Percentiles rank a stretch among this genome's conserved stretches.
Conservation (phyloP, 2,888 invertebrate genomes). For the Escarpia spicata region DNA sequence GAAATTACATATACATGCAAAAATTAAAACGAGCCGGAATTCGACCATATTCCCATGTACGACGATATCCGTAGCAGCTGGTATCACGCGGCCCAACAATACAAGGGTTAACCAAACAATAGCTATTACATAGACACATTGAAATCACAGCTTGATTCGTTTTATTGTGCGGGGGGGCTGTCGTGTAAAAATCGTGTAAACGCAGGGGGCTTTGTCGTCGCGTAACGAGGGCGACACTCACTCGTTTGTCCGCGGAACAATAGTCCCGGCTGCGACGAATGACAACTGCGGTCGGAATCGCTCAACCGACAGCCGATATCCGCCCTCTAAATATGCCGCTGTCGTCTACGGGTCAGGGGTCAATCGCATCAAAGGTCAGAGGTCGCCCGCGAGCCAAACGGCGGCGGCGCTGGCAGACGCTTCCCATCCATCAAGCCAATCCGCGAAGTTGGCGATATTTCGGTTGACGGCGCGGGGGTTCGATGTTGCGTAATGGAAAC, state of each 20-base stretch:
- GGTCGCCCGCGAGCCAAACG: neutral
- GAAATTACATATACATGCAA: neutral
- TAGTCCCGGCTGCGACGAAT: neutral
- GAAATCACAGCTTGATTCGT: neutral
- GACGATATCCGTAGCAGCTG: neutral
- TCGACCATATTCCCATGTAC: neutral
- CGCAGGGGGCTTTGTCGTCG: neutral
- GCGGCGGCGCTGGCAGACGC: conserved; percentile 5
- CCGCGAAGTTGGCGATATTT: neutral
- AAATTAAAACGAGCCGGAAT: neutral
- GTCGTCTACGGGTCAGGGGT: conserved; percentile 6
- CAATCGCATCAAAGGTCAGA: neutral
- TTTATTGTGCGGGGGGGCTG: neutral
- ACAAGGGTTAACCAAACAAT: neutral
- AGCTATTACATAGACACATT: neutral
- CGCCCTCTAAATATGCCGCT: neutral
- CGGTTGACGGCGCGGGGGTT: neutral
- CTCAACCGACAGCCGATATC: neutral
- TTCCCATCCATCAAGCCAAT: neutral
- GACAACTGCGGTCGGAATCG: neutral
- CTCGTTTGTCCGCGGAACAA: neutral
- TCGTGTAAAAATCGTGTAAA: neutral
- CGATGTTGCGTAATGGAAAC: neutral
- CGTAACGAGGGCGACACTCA: neutral
- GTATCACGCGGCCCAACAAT: neutral